A percentile compares a stretch with the other conserved stretches of the same genome.
Evolutionary conservation across 2,113 vertebrate genomes (phyloP).

Genomic region (Chlorodrepanis virens): DNA sequence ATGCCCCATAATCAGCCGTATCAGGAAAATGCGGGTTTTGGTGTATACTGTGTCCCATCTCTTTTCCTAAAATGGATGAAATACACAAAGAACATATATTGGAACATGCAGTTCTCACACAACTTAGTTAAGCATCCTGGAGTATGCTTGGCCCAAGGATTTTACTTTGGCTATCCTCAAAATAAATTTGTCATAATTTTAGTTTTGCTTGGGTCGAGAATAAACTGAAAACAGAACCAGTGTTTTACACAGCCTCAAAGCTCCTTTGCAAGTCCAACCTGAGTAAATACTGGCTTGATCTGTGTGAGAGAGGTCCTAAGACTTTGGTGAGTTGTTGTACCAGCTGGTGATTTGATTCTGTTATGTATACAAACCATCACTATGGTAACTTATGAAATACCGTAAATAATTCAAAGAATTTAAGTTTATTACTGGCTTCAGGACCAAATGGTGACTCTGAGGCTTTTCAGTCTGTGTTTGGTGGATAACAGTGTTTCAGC

Average conservation of each 20-base stretch:
- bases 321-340: background rate
- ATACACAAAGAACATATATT: background rate
- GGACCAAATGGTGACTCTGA: background rate
- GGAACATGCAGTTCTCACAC: background rate
- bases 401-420: background rate
- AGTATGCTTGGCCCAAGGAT: background rate
- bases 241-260: background rate
- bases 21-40: conserved; percentile 15
- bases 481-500: background rate
- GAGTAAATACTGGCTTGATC: background rate
- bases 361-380: background rate
- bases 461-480: background rate
- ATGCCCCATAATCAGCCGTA: background rate
- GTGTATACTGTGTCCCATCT: background rate
- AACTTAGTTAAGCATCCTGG: background rate
- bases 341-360: background rate
- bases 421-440: background rate
- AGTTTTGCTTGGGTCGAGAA: background rate
- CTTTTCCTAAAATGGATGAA: background rate
- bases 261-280: background rate
- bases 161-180: background rate
- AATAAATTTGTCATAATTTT: background rate
- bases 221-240: background rate
- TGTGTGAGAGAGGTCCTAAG: background rate
- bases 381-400: background rate